These are phyloP conservation scores for Enteromius radiatus DNA, from an alignment of 2,797 vertebrate species.

Conservation along the genomic window DNA sequence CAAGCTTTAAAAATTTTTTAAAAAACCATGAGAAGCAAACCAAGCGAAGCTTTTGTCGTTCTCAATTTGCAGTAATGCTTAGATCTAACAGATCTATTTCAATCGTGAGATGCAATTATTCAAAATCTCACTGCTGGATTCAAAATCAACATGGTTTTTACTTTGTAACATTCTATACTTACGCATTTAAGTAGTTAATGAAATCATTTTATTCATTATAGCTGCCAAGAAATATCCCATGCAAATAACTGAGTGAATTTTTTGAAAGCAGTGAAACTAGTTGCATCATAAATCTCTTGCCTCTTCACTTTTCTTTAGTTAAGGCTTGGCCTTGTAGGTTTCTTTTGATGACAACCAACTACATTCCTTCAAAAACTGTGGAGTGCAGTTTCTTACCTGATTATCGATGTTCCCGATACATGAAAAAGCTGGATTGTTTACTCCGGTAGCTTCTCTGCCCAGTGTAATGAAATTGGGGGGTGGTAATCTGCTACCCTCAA, in stretches of 20 bases:
- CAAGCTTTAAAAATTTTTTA: not conserved
- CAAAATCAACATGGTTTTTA: not conserved
- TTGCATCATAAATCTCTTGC: too few relatives aligned
- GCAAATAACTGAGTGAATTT: not conserved
- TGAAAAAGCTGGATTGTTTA: slow-evolving; percentile 55
- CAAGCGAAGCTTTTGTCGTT: not conserved
- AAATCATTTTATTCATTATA: not conserved
- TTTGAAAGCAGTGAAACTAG: not conserved
- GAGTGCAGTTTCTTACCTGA: slow-evolving; percentile 66
- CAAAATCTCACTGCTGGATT: not conserved
- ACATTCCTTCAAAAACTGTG: not conserved
- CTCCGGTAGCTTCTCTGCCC: slow-evolving; percentile 23
- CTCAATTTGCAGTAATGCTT: too few relatives aligned
- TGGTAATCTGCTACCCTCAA: slow-evolving; percentile 80
- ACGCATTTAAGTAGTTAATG: not conserved
- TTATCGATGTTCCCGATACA: slow-evolving; percentile 45
- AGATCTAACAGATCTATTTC: not conserved
- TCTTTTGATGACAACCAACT: not conserved
- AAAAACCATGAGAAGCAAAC: not conserved
- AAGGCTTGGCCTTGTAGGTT: not conserved
- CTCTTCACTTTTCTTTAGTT: not conserved
- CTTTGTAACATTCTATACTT: not conserved
- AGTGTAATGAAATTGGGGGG: slow-evolving; percentile 62
- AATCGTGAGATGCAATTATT: not conserved
- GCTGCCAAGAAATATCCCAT: not conserved